phyloP scores from a whole-genome alignment of 2,888 invertebrate genomes.

The Drosophila macrothrix region DNA sequence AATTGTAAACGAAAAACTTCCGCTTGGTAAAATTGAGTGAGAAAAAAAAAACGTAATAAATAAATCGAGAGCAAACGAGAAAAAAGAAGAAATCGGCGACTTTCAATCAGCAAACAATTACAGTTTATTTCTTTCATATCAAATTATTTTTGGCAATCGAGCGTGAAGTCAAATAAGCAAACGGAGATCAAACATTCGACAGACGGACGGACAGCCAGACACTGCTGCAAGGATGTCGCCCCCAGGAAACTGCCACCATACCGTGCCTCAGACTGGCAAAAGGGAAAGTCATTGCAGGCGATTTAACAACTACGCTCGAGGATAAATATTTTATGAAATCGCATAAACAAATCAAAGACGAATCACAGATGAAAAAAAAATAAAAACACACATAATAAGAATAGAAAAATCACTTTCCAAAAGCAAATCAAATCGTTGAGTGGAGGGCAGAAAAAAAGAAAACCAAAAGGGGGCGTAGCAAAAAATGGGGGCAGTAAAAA shows the following conservation, averaged over 20 bases:
- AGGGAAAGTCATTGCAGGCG: conserved; percentile 80
- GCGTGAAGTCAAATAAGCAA: conserved; percentile 77
- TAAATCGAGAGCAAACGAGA: conserved; percentile 8
- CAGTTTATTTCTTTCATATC: conserved; percentile 78
- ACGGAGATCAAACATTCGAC: conserved; percentile 69
- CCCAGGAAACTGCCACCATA: conserved; percentile 1
- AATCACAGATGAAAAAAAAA: conserved; percentile 61
- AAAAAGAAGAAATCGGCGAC: conserved; percentile 39
- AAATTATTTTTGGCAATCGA: conserved; percentile 82
- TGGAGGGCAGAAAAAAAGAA: not conserved
- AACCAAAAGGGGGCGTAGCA: not conserved
- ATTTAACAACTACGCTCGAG: conserved; percentile 83
- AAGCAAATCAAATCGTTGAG: conserved; percentile 53
- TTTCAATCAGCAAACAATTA: conserved; percentile 83
- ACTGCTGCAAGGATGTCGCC: conserved; percentile 45
- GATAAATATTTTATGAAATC: conserved; percentile 83
- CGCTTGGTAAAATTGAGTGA: conserved; percentile 30
- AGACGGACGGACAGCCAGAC: conserved; percentile 12
- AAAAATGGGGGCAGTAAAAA: conserved; percentile 29
- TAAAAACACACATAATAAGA: conserved; percentile 24
- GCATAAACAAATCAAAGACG: conserved; percentile 82
- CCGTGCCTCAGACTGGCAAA: conserved; percentile 44
- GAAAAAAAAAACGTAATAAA: conserved; percentile 48
- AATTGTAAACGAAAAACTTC: conserved; percentile 22
- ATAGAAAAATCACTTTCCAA: conserved; percentile 60